Evolutionary conservation across 2,113 vertebrate genomes (phyloP).

Genomic region (Megaceryle torquata): DNA sequence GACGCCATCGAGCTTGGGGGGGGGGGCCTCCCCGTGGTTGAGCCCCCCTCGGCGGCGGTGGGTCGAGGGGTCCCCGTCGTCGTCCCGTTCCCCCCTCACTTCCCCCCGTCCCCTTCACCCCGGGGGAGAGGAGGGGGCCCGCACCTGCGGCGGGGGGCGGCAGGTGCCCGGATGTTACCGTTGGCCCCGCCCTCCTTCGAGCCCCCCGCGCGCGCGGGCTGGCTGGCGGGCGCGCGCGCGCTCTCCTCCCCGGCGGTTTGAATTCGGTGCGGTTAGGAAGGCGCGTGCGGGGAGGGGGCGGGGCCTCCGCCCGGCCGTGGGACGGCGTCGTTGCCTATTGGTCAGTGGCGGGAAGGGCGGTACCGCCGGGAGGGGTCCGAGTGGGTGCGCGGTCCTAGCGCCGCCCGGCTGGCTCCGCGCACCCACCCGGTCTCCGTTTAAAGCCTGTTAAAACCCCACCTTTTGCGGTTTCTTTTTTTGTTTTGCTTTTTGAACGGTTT

Average conservation of each 20-base stretch:
- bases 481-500: not conserved
- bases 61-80: not conserved
- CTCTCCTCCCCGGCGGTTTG: not conserved
- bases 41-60: not conserved
- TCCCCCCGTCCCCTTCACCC: not conserved
- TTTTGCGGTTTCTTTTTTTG: not conserved
- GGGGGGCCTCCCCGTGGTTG: not conserved
- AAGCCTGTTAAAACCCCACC: not conserved
- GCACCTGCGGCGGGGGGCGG: not conserved
- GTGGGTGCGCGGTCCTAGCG: not conserved
- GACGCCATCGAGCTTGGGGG: not conserved
- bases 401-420: not conserved
- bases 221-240: not conserved
- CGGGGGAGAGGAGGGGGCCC: not conserved
- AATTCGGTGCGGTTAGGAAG: slow-evolving; percentile 68
- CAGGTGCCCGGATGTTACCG: slow-evolving; percentile 66
- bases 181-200: slow-evolving; percentile 60
- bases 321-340: slow-evolving; percentile 14
- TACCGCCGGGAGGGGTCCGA: not conserved
- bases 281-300: slow-evolving; percentile 56
- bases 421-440: not conserved
- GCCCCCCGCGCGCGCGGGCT: slow-evolving; percentile 54
- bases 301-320: not conserved
- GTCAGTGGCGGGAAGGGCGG: not conserved
- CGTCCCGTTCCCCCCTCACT: not conserved